Conservation (phyloP, 2,113 vertebrate genomes). For the Beaufortia kweichowensis region DNA sequence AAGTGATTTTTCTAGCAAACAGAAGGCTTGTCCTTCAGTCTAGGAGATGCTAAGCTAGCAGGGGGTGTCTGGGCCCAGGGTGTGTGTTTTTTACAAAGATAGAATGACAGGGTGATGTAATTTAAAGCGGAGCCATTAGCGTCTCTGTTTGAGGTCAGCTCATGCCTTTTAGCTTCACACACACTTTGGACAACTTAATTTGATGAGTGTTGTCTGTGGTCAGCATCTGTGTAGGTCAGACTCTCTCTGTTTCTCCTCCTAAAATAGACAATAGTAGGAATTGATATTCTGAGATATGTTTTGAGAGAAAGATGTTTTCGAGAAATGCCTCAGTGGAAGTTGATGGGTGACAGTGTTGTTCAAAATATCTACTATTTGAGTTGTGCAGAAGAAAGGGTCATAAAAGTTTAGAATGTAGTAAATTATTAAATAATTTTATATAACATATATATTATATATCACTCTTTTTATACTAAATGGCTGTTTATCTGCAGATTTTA, state of each 20-base stretch:
- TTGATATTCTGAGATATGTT: too few relatives aligned
- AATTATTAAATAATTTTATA: too few relatives aligned
- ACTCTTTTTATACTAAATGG: too few relatives aligned
- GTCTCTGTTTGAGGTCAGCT: conserved; percentile 40
- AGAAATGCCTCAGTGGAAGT: too few relatives aligned
- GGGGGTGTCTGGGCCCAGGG: conserved; percentile 12
- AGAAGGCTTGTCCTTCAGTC: background rate
- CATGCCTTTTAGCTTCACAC: conserved; percentile 19
- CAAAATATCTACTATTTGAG: too few relatives aligned
- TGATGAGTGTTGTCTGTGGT: conserved; percentile 23
- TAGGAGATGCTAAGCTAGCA: background rate
- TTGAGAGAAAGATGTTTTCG: too few relatives aligned
- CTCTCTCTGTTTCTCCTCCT: background rate
- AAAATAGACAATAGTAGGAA: background rate
- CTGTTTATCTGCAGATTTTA: too few relatives aligned
- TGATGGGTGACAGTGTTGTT: too few relatives aligned
- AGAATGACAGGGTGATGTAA: conserved; percentile 16
- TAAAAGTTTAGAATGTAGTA: too few relatives aligned
- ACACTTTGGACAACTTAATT: conserved; percentile 3
- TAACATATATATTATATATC: too few relatives aligned
- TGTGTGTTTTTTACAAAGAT: conserved; percentile 30
- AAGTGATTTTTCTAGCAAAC: background rate
- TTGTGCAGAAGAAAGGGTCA: too few relatives aligned
- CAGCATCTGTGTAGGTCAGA: conserved; percentile 4
- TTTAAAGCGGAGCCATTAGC: conserved; percentile 32